phyloP scores from a whole-genome alignment of 2,888 invertebrate genomes.

The Oligia strigilis region DNA sequence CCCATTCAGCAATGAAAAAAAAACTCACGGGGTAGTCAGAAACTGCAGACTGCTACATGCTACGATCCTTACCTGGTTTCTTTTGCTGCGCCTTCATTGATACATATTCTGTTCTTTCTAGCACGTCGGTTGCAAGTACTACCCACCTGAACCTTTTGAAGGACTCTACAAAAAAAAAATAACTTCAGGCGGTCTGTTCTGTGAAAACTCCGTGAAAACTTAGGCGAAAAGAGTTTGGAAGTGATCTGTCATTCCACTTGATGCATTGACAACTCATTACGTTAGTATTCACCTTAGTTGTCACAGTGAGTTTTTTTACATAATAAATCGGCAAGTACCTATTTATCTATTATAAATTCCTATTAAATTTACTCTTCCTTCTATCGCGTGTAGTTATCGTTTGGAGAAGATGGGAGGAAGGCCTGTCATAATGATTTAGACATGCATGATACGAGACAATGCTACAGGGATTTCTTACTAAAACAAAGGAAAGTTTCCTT shows the following conservation, averaged over 20 bases:
- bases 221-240: neutral
- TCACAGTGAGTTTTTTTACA: neutral
- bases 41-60: neutral
- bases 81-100: neutral
- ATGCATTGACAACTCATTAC: neutral
- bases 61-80: neutral
- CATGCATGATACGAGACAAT: slow-evolving; percentile 1
- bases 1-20: no score
- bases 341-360: neutral
- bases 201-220: neutral
- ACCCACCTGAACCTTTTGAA: neutral
- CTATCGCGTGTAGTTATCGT: slow-evolving; percentile 5
- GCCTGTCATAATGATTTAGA: neutral
- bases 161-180: neutral
- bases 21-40: no score
- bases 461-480: slow-evolving; percentile 1
- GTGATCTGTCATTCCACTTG: neutral
- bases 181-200: neutral
- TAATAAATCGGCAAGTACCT: neutral
- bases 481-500: neutral
- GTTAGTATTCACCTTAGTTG: no score
- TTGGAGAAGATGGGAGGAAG: neutral
- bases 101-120: neutral
- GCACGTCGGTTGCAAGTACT: neutral
- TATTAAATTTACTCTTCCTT: no score